These are phyloP conservation scores for Plumapathes pennacea DNA, from an alignment of 92 coral and sea anemone genomes.

Conservation along the genomic window DNA sequence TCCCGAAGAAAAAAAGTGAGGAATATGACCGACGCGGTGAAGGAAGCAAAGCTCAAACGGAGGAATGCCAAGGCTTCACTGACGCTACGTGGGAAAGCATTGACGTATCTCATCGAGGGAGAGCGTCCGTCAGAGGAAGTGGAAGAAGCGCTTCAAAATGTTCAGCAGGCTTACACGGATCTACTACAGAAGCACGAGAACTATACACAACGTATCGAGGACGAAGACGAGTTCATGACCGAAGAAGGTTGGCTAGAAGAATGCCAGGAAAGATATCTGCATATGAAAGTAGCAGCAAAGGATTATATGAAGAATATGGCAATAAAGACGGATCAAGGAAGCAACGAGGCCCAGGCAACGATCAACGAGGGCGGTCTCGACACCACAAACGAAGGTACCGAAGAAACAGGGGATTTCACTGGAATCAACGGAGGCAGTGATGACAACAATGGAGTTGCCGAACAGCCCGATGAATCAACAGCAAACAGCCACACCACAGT, in stretches of 20 bases:
- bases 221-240: constrained; percentile 11
- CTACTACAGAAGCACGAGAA: constrained; percentile 22
- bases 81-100: constrained; percentile 5
- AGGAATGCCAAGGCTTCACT: constrained; percentile 21
- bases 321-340: background rate
- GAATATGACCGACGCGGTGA: too few relatives aligned
- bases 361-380: background rate
- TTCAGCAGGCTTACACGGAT: background rate
- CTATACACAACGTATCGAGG: constrained; percentile 11
- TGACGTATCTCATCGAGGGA: background rate
- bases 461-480: background rate
- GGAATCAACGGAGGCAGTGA: too few relatives aligned
- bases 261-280: constrained; percentile 14
- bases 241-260: constrained; percentile 29
- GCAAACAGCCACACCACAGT: background rate
- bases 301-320: background rate
- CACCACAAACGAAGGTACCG: background rate
- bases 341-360: background rate
- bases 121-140: constrained; percentile 4
- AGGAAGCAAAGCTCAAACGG: constrained; percentile 9
- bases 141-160: constrained; percentile 2
- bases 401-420: background rate
- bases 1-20: too few relatives aligned
- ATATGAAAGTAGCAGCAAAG: constrained; percentile 1
- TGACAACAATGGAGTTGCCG: too few relatives aligned